Evolutionary conservation across 2,797 vertebrate genomes (phyloP).

Genomic region (Cirrhinus mrigala): DNA sequence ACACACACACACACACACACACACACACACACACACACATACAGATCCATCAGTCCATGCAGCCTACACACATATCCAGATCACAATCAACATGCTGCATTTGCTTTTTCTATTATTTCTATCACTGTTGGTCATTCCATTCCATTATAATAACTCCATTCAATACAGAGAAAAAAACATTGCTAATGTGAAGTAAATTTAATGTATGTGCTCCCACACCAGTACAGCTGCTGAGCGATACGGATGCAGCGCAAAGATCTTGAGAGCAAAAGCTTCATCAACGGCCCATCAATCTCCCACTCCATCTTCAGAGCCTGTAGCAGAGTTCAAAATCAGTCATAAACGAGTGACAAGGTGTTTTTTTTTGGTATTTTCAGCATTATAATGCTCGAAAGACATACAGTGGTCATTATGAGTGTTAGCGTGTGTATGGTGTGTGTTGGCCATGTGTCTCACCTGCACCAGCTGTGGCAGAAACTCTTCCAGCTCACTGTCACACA

Average conservation of each 20-base stretch:
- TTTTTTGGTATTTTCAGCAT: not conserved
- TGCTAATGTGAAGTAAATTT: not conserved
- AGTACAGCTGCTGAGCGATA: constrained; percentile 85
- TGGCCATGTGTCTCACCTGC: constrained; percentile 77
- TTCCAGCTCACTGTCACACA: constrained; percentile 83
- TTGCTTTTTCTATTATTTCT: not conserved
- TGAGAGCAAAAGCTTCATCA: constrained; percentile 83
- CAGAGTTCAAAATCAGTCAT: constrained; percentile 3
- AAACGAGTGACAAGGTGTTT: not conserved
- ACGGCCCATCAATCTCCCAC: constrained; percentile 84
- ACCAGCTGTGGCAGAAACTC: constrained; percentile 87
- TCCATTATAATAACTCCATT: not conserved
- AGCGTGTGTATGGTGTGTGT: not conserved
- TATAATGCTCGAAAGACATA: not conserved
- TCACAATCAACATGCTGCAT: not conserved
- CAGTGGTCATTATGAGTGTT: not conserved
- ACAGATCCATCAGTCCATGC: not conserved
- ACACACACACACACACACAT: not conserved
- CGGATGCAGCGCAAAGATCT: constrained; percentile 82
- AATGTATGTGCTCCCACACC: constrained; percentile 76
- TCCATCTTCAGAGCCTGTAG: constrained; percentile 87
- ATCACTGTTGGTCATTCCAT: not conserved
- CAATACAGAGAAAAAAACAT: not conserved
- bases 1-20: constrained; percentile 1
- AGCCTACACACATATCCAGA: not conserved